These are phyloP conservation scores for Drosophila nikananu DNA, from an alignment of 1,140 invertebrate genomes.

Conservation along the genomic window DNA sequence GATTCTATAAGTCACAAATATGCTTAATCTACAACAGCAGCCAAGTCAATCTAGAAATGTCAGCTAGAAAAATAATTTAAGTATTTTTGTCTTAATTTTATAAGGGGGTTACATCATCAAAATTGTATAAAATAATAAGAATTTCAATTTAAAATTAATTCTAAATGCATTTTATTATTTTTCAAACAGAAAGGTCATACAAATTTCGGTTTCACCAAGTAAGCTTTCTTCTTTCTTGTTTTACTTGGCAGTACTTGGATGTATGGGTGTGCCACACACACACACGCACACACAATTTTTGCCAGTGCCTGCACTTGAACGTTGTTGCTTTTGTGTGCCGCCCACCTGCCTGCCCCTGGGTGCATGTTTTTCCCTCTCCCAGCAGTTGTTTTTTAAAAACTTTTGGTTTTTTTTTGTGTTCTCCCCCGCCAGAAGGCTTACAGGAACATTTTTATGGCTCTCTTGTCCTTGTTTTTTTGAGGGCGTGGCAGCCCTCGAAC, in stretches of 20 bases:
- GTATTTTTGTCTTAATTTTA: not conserved
- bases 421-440: not conserved
- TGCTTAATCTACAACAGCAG: not conserved
- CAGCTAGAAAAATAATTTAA: not conserved
- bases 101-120: not conserved
- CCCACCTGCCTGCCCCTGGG: constrained; percentile 26
- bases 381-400: constrained; percentile 70
- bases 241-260: constrained; percentile 8
- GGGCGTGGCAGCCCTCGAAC: constrained; percentile 41
- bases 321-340: constrained; percentile 42
- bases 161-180: no score
- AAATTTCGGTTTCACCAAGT: not conserved
- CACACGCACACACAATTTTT: constrained; percentile 36
- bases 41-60: not conserved
- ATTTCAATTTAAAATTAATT: no score
- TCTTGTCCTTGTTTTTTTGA: constrained; percentile 67
- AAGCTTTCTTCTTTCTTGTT: not conserved
- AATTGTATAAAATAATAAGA: not conserved
- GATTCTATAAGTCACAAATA: not conserved
- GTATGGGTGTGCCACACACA: constrained; percentile 26
- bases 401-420: constrained; percentile 41
- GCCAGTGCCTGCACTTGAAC: constrained; percentile 58
- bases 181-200: not conserved
- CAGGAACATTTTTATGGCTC: constrained; percentile 75
- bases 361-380: constrained; percentile 18